Percentiles rank a stretch among this genome's conserved stretches.
Evolutionary conservation across 2,888 invertebrate species (phyloP).

Genomic region (Himalopsyche kuldschensis): DNA sequence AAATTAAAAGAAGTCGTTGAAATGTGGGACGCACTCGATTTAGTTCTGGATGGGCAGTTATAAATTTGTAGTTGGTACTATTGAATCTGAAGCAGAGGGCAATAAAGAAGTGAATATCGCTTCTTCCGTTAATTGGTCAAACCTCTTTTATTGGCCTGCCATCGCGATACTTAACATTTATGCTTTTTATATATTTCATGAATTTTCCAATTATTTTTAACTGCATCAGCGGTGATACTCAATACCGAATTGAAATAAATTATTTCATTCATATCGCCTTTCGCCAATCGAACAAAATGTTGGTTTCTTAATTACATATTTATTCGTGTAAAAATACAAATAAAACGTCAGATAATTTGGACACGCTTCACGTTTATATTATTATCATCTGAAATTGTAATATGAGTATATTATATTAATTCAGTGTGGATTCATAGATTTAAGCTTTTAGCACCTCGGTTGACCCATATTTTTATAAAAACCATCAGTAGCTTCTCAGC

Average conservation of each 20-base stretch:
- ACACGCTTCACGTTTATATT: too few relatives aligned
- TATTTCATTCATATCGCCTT: background rate
- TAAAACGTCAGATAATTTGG: too few relatives aligned
- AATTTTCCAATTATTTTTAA: background rate
- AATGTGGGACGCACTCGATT: slow-evolving; percentile 19
- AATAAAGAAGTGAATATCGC: slow-evolving; percentile 32
- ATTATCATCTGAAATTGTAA: too few relatives aligned
- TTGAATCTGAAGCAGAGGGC: slow-evolving; percentile 5
- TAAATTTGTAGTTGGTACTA: slow-evolving; percentile 23
- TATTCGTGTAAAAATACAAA: too few relatives aligned
- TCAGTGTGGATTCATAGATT: too few relatives aligned
- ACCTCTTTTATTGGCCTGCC: slow-evolving; percentile 32
- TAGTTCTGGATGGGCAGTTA: slow-evolving; percentile 7
- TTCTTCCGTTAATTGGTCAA: slow-evolving; percentile 31
- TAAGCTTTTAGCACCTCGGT: too few relatives aligned
- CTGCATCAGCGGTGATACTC: background rate
- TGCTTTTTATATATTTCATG: background rate
- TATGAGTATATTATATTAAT: too few relatives aligned
- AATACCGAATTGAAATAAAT: background rate
- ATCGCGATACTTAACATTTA: slow-evolving; percentile 14
- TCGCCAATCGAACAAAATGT: background rate
- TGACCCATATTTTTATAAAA: too few relatives aligned
- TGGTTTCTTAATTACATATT: too few relatives aligned
- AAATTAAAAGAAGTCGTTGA: slow-evolving; percentile 8
- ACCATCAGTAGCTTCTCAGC: too few relatives aligned